A percentile compares a stretch with the other conserved stretches of the same genome.
Conservation (phyloP, 2,888 invertebrate species). For the Amblyjoppa proteus region DNA sequence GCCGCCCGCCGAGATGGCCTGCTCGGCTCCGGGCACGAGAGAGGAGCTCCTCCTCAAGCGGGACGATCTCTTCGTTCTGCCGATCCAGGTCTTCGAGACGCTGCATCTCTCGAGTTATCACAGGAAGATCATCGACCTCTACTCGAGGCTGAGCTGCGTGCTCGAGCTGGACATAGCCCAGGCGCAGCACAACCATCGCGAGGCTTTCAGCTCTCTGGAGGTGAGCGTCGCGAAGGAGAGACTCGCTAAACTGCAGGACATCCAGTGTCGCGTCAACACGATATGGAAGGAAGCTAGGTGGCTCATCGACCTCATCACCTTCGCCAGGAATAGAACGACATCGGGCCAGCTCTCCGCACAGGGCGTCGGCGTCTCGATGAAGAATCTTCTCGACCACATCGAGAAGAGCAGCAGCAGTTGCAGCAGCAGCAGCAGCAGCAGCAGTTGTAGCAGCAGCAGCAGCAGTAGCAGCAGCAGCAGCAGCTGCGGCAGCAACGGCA, state of each 20-base stretch:
- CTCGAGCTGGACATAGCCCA: slow-evolving; percentile 96
- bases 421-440: slow-evolving; percentile 83
- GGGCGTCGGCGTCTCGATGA: slow-evolving; percentile 81
- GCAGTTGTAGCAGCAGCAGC: slow-evolving; percentile 80
- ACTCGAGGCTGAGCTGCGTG: slow-evolving; percentile 96
- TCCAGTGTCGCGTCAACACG: slow-evolving; percentile 94
- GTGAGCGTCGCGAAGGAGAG: slow-evolving; percentile 94
- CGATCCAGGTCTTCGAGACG: slow-evolving; percentile 97
- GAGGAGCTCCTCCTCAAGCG: slow-evolving; percentile 92
- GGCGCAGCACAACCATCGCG: slow-evolving; percentile 96
- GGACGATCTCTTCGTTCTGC: slow-evolving; percentile 94
- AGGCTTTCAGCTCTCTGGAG: slow-evolving; percentile 97
- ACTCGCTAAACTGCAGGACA: slow-evolving; percentile 92
- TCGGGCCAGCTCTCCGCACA: slow-evolving; percentile 70
- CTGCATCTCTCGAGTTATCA: slow-evolving; percentile 98
- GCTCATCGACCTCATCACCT: slow-evolving; percentile 98
- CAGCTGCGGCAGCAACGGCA: slow-evolving; percentile 76
- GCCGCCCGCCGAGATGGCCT: slow-evolving; percentile 96
- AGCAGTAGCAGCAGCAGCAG: slow-evolving; percentile 76
- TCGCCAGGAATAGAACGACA: slow-evolving; percentile 92
- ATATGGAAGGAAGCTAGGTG: slow-evolving; percentile 98
- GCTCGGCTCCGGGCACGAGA: slow-evolving; percentile 94
- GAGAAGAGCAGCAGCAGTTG: slow-evolving; percentile 82
- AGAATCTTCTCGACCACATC: slow-evolving; percentile 81
- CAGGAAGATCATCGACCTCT: slow-evolving; percentile 94